These are phyloP conservation scores for Megaustenia siamemsis DNA, from an alignment of 2,888 invertebrate genomes.

Conservation along the genomic window DNA sequence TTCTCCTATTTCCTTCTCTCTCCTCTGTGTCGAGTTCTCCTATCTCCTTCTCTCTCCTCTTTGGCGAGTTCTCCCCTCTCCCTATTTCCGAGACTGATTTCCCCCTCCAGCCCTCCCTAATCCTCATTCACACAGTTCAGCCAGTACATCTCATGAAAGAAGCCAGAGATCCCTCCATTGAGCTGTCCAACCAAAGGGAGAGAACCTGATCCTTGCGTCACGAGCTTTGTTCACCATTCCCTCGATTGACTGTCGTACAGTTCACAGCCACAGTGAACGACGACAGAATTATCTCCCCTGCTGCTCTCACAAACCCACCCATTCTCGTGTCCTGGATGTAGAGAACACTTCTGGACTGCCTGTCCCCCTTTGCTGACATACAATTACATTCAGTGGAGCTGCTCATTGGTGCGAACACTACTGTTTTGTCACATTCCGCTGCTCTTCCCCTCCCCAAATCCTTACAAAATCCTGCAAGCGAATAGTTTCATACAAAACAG, in stretches of 20 bases:
- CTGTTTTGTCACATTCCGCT: slow-evolving; percentile 6
- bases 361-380: background rate
- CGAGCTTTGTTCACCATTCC: background rate
- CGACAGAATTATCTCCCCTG: slow-evolving; percentile 17
- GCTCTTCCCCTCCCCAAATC: background rate
- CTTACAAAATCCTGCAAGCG: background rate
- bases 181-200: background rate
- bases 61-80: too few species aligned
- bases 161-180: too few species aligned
- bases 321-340: background rate
- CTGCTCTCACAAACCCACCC: background rate
- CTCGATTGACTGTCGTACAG: slow-evolving; percentile 7
- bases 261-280: background rate
- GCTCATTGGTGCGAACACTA: background rate
- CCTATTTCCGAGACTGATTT: too few species aligned
- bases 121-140: background rate
- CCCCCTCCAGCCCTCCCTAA: background rate
- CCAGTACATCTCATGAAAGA: too few species aligned
- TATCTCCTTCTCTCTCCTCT: too few species aligned
- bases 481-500: slow-evolving; percentile 18
- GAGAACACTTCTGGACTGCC: slow-evolving; percentile 18
- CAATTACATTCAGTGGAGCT: slow-evolving; percentile 2
- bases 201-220: slow-evolving; percentile 8
- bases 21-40: too few species aligned
- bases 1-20: too few species aligned